phyloP scores from a whole-genome alignment of 1,140 invertebrate genomes.

The Drosophila dunni region DNA sequence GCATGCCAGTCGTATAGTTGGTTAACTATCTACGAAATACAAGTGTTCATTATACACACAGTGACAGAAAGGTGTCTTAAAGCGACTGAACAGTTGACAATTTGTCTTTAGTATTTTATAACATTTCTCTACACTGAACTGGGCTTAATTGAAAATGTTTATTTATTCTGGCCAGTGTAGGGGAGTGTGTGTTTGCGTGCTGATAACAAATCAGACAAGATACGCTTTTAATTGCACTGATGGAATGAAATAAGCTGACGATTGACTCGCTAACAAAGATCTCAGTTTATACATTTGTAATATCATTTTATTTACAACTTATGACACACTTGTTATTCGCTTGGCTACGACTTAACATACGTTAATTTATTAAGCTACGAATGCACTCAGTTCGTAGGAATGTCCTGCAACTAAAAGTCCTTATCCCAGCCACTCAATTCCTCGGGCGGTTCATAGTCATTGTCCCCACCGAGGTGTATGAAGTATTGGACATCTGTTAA shows the following conservation, averaged over 20 bases:
- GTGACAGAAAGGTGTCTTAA: background rate
- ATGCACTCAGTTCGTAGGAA: background rate
- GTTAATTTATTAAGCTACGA: background rate
- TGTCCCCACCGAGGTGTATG: constrained; percentile 87
- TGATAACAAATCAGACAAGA: constrained; percentile 30
- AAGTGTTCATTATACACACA: background rate
- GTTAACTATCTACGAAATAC: background rate
- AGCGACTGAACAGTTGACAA: constrained; percentile 17
- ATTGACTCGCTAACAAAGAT: constrained; percentile 5
- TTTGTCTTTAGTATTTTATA: background rate
- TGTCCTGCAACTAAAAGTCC: constrained; percentile 86
- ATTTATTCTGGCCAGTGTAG: constrained; percentile 29
- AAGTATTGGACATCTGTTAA: constrained; percentile 89
- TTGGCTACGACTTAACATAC: constrained; percentile 1
- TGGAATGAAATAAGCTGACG: constrained; percentile 36
- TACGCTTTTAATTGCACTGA: constrained; percentile 47
- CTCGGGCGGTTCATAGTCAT: constrained; percentile 87
- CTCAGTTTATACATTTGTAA: constrained; percentile 5
- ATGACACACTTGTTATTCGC: background rate
- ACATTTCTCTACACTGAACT: background rate
- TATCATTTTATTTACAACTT: constrained; percentile 33
- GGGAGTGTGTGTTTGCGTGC: constrained; percentile 3
- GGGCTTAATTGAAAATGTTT: constrained; percentile 64
- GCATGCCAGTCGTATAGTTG: background rate
- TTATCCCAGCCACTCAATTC: constrained; percentile 90